These are phyloP conservation scores for Axis porcinus DNA, from an alignment of 2,113 vertebrate genomes.

Conservation along the genomic window DNA sequence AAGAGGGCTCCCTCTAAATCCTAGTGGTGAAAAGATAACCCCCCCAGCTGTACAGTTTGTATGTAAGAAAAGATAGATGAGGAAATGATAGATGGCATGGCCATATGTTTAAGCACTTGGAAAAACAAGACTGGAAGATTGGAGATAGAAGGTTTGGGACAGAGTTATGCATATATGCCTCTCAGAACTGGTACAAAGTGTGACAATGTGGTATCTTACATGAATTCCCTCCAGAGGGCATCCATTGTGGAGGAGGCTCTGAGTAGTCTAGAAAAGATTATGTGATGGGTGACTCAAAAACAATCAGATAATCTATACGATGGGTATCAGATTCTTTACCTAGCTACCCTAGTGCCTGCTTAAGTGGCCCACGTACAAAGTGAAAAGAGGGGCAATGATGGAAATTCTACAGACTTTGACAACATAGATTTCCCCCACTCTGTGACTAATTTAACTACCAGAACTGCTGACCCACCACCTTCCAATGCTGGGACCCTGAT, in stretches of 20 bases:
- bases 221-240: background rate
- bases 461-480: background rate
- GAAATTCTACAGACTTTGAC: background rate
- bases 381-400: background rate
- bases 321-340: background rate
- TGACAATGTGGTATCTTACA: background rate
- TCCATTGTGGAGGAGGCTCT: background rate
- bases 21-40: background rate
- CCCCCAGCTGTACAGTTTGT: background rate
- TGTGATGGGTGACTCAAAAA: background rate
- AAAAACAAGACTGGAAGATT: background rate
- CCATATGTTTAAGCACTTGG: background rate
- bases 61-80: background rate
- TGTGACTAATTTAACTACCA: background rate
- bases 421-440: background rate
- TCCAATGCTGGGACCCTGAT: background rate
- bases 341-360: background rate
- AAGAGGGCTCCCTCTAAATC: background rate
- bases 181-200: background rate
- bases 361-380: background rate
- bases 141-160: background rate
- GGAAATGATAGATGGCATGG: background rate
- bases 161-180: background rate
- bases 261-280: background rate
- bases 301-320: background rate